Evolutionary conservation across 2,888 invertebrate species (phyloP).

Genomic region (Drosophila subquinaria): DNA sequence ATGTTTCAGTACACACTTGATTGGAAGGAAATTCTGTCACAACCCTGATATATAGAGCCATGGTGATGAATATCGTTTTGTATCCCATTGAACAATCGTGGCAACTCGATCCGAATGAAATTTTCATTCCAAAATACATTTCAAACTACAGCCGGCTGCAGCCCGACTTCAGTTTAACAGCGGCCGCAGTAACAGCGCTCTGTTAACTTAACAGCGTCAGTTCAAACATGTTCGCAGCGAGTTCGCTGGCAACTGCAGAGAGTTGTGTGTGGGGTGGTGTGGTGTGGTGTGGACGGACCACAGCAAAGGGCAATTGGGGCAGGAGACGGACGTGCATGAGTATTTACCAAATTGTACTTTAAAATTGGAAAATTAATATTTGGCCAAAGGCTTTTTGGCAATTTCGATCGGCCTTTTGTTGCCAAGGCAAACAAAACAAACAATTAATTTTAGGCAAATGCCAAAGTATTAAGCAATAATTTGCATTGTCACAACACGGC

Average conservation of each 20-base stretch:
- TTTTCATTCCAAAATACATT: too few relatives aligned
- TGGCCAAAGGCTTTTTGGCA: constrained; percentile 30
- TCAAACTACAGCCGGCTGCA: background rate
- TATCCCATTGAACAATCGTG: too few relatives aligned
- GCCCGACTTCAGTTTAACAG: constrained; percentile 7
- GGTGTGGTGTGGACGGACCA: background rate
- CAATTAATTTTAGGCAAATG: constrained; percentile 44
- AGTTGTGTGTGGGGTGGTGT: background rate
- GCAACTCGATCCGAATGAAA: background rate
- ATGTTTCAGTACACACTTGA: too few relatives aligned
- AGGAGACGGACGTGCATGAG: background rate
- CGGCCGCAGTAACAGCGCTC: constrained; percentile 3
- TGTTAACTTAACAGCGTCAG: constrained; percentile 46
- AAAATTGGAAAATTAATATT: constrained; percentile 35
- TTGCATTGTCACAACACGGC: constrained; percentile 17
- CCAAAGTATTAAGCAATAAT: constrained; percentile 45
- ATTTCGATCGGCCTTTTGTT: constrained; percentile 19
- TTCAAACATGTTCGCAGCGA: constrained; percentile 41
- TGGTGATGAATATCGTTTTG: too few relatives aligned
- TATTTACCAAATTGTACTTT: constrained; percentile 30
- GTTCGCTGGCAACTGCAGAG: constrained; percentile 27
- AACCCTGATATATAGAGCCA: too few relatives aligned
- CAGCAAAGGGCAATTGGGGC: background rate
- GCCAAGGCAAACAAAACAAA: constrained; percentile 24
- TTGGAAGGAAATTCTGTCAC: too few relatives aligned